Percentiles rank a stretch among this genome's conserved stretches.
Conservation (phyloP, 2,888 invertebrate species). For the Andrena haemorrhoa region DNA sequence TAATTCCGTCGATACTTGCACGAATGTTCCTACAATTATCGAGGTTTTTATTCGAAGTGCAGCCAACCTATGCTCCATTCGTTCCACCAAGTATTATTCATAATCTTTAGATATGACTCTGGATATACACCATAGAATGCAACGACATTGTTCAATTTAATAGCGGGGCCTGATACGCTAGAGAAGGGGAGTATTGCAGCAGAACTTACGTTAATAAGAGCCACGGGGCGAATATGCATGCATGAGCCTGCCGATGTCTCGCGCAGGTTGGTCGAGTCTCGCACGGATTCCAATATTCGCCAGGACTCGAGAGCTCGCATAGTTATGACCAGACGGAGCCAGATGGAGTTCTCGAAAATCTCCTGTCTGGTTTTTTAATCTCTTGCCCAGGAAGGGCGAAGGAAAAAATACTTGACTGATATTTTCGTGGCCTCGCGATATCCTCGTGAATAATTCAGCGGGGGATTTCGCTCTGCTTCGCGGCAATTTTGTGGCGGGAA, state of each 20-base stretch:
- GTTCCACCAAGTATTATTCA: too few relatives aligned
- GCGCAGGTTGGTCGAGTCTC: constrained; percentile 22
- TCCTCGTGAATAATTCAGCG: constrained; percentile 49
- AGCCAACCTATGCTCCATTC: too few relatives aligned
- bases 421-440: constrained; percentile 40
- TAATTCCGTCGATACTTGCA: too few relatives aligned
- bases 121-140: background rate
- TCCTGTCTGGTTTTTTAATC: constrained; percentile 47
- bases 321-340: constrained; percentile 39
- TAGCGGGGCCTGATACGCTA: background rate
- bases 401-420: constrained; percentile 30
- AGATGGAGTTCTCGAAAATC: constrained; percentile 49
- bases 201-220: constrained; percentile 52
- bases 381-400: background rate
- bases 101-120: background rate
- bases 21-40: too few relatives aligned
- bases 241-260: constrained; percentile 48
- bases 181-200: background rate
- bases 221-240: constrained; percentile 55
- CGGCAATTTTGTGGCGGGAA: constrained; percentile 13
- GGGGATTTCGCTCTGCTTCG: constrained; percentile 35
- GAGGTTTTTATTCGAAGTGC: too few relatives aligned
- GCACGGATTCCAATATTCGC: constrained; percentile 51
- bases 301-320: constrained; percentile 12
- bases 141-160: too few relatives aligned